Conservation (phyloP, 2,113 vertebrate species). For the Gasterosteus aculeatus region DNA sequence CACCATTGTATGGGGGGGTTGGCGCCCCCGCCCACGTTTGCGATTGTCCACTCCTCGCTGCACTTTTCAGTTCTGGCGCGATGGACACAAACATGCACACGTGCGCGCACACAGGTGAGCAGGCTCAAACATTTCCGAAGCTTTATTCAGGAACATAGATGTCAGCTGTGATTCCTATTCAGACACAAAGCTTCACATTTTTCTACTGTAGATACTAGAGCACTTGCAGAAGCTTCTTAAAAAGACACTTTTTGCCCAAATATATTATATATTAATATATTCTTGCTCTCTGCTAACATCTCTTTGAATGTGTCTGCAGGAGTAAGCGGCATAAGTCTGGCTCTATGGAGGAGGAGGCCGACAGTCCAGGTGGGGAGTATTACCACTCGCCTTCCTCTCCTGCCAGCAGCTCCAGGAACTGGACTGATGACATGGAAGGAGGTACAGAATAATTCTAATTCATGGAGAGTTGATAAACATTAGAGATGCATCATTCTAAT, state of each 20-base stretch:
- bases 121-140: not conserved
- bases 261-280: not conserved
- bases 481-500: not conserved
- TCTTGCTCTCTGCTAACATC: not conserved
- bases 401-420: slow-evolving; percentile 96
- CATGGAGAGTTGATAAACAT: not conserved
- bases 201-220: not conserved
- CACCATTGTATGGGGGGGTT: too few species aligned
- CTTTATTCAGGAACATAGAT: not conserved
- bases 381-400: slow-evolving; percentile 96
- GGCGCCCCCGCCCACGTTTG: too few species aligned
- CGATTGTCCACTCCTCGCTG: too few species aligned
- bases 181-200: not conserved
- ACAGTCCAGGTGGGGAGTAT: slow-evolving; percentile 95
- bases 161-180: not conserved
- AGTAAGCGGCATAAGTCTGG: slow-evolving; percentile 97
- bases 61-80: too few species aligned
- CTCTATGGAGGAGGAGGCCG: slow-evolving; percentile 95
- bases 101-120: too few species aligned
- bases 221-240: not conserved
- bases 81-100: too few species aligned
- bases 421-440: slow-evolving; percentile 98
- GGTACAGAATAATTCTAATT: slow-evolving; percentile 73
- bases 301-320: slow-evolving; percentile 72
- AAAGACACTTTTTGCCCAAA: not conserved